Evolutionary conservation across 2,888 invertebrate genomes (phyloP), one percentile per base, ranked within the genome.

Genomic region (Campoplex nolae): DNA sequence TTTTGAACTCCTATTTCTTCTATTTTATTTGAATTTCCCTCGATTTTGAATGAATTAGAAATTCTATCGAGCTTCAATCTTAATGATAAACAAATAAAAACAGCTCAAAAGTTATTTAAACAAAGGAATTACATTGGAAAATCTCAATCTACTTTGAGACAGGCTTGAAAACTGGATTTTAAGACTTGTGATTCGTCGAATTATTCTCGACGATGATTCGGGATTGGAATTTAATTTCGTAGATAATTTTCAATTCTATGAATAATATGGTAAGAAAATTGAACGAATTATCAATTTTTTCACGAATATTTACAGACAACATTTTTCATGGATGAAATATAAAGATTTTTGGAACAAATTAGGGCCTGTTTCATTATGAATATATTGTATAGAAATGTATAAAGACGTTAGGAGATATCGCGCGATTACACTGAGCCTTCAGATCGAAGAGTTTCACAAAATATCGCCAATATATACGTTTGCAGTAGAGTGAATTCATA

Each of bases 381-480:
- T 62, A 32, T 28, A 0, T 16, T 28, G 13, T 32, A 58, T 62
- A 8, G 32, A 76, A 58, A 67, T 38, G 58, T 73, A 83, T 70
- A 71, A 68, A 67, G 65, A 85, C 32, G 4, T 45, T 38, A 54
- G 74, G 68, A 81, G 73, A 88, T 74, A 84, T 84, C 62, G 80
- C 83, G 73, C 73, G 83, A 86, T 73, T 76, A 76, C 85, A 75
- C 85, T 83, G 70, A 54, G 45, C 35, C 83, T 51, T 62, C 85
- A 76, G 79, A 83, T 80, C 71, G 51, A 76, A 83, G 86, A 82
- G 76, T 83, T 75, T 73, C 67, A 65, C 54, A 77, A 75, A 74
- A 70, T 78, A 56, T 83, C 79, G 42, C 48, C 35, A 68, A 76
- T 77, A 58, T 77, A 58, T 68, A 32, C 74, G 42, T 38, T 73